Conservation (phyloP, 2,797 vertebrate genomes). For the Mus spretus region DNA sequence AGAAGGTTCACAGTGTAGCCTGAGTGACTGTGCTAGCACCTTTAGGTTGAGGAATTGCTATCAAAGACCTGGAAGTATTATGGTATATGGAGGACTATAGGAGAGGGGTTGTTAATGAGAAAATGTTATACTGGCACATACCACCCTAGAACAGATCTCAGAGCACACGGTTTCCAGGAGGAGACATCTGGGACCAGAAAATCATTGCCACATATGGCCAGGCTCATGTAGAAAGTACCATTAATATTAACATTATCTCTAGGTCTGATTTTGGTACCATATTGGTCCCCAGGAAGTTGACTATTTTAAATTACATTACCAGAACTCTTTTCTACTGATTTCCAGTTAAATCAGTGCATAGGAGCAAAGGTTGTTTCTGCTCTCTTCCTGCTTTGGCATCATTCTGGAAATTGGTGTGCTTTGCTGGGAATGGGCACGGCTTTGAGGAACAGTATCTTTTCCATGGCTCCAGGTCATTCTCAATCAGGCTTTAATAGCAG, state of each 20-base stretch:
- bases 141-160: background rate
- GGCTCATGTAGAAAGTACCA: background rate
- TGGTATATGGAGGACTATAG: background rate
- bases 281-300: background rate
- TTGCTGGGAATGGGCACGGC: too few relatives aligned
- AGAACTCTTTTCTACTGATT: background rate
- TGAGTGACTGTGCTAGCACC: background rate
- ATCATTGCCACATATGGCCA: background rate
- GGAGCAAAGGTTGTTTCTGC: background rate
- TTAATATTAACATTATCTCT: background rate
- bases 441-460: background rate
- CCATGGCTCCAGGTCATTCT: background rate
- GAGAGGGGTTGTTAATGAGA: background rate
- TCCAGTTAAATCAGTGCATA: background rate
- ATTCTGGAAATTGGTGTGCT: background rate
- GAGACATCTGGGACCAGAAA: slow-evolving; percentile 1
- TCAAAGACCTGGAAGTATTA: background rate
- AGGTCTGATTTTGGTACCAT: slow-evolving; percentile 1
- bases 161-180: background rate
- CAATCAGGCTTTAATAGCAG: background rate
- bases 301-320: background rate
- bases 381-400: background rate
- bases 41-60: background rate
- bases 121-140: background rate
- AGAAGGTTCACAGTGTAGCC: background rate